phyloP scores from a whole-genome alignment of 2,113 vertebrate species.

The Uria lomvia region DNA sequence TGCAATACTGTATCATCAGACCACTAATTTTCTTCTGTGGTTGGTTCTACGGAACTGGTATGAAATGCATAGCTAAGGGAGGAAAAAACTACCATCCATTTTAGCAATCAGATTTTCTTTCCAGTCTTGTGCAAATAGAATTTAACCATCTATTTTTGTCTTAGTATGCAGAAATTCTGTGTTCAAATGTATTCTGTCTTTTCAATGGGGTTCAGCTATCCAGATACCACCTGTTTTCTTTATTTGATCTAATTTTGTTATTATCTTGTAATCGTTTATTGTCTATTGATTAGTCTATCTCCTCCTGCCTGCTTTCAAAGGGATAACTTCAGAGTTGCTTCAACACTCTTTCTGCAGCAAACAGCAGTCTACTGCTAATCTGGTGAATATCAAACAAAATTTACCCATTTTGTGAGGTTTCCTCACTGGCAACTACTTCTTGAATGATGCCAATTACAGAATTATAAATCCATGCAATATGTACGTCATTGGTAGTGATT shows the following conservation, averaged over 20 bases:
- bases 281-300: neutral
- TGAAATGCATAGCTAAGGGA: constrained; percentile 11
- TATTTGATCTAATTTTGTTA: neutral
- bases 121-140: neutral
- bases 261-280: neutral
- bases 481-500: neutral
- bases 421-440: neutral
- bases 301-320: neutral
- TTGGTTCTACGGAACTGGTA: neutral
- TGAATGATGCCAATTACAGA: neutral
- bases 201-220: neutral
- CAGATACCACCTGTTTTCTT: neutral
- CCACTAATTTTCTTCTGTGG: constrained; percentile 60
- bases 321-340: neutral
- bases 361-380: neutral
- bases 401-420: neutral
- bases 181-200: neutral
- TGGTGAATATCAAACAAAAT: neutral
- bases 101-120: neutral
- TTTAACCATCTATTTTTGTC: neutral
- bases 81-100: neutral
- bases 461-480: neutral
- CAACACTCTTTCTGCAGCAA: neutral
- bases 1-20: constrained; percentile 26
- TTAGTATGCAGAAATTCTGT: neutral